phyloP scores from a whole-genome alignment of 2,797 vertebrate genomes.

The Hippocampus kuda region DNA sequence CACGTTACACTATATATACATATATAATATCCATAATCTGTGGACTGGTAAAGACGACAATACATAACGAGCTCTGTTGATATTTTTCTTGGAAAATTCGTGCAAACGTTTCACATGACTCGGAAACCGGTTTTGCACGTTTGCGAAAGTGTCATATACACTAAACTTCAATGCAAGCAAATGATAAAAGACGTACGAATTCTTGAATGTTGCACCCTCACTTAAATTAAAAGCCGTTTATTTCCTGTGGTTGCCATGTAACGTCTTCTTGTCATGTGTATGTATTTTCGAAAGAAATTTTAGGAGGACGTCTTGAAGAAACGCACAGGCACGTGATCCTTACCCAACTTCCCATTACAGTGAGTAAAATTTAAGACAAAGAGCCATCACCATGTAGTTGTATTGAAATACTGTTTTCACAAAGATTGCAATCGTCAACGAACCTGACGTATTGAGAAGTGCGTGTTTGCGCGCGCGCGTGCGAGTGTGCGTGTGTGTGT shows the following conservation, averaged over 20 bases:
- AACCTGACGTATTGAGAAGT: too few species aligned
- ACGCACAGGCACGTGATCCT: neutral
- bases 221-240: neutral
- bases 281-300: neutral
- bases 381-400: too few species aligned
- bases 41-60: neutral
- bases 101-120: neutral
- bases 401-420: too few species aligned
- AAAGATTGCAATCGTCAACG: too few species aligned
- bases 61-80: neutral
- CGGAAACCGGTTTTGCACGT: neutral
- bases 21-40: too few species aligned
- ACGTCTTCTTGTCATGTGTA: neutral
- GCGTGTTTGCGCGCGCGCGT: too few species aligned
- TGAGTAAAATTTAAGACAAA: neutral
- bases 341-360: neutral
- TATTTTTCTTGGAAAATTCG: neutral
- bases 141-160: neutral
- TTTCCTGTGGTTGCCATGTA: neutral
- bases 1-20: neutral
- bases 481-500: too few species aligned
- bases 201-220: neutral
- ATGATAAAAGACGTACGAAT: neutral
- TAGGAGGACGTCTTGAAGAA: neutral
- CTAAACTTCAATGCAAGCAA: neutral